Evolutionary conservation across 2,113 vertebrate genomes (phyloP).

Genomic region (Hippocampus zosterae): DNA sequence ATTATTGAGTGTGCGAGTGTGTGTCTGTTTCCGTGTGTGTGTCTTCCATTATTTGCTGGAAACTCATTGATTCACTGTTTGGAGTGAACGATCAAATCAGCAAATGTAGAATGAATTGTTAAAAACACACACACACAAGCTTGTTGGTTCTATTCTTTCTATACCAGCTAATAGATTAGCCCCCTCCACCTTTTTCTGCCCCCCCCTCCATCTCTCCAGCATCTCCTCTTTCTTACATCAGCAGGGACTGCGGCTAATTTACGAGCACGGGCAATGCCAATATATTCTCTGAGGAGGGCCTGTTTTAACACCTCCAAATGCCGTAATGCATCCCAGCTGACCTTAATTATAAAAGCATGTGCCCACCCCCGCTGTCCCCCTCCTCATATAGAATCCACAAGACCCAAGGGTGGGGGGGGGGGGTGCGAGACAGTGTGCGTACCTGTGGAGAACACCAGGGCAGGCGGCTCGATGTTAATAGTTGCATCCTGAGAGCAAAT

Average conservation of each 20-base stretch:
- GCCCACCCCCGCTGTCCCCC: slow-evolving; percentile 36
- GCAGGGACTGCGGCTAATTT: slow-evolving; percentile 73
- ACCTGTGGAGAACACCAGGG: slow-evolving; percentile 68
- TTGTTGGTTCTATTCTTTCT: not conserved
- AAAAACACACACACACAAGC: not conserved
- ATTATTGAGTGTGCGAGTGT: slow-evolving; percentile 6
- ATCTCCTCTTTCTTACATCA: slow-evolving; percentile 51
- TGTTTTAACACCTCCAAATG: slow-evolving; percentile 80
- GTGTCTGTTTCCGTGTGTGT: too few species aligned
- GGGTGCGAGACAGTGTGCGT: slow-evolving; percentile 60
- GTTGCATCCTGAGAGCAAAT: slow-evolving; percentile 78
- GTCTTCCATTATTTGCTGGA: not conserved
- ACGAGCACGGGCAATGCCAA: slow-evolving; percentile 72
- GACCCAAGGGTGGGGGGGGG: slow-evolving; percentile 18
- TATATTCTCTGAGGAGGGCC: slow-evolving; percentile 74
- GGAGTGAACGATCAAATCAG: not conserved
- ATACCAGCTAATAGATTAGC: not conserved
- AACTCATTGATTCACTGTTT: not conserved
- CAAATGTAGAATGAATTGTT: not conserved
- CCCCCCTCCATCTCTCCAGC: slow-evolving; percentile 2
- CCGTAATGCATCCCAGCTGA: slow-evolving; percentile 80
- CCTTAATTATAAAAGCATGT: slow-evolving; percentile 80
- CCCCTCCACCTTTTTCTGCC: not conserved
- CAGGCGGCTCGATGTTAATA: slow-evolving; percentile 73
- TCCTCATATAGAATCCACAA: slow-evolving; percentile 42